Conservation (phyloP, 2,888 invertebrate species). For the Drosophila paucipuncta region DNA sequence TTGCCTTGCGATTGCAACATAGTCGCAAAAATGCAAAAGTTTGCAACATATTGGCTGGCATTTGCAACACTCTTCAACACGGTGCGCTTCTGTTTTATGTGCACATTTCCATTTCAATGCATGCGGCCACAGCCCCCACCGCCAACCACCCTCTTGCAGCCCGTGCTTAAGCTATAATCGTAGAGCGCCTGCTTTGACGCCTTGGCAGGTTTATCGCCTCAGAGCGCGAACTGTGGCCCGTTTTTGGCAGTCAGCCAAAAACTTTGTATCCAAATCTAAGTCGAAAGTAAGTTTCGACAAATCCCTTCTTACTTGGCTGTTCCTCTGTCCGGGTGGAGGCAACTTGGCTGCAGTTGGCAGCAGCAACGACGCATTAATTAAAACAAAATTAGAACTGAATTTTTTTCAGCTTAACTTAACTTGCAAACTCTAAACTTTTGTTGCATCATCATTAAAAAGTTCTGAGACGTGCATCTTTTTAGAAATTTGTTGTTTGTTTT, state of each 20-base stretch:
- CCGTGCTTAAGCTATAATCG: slow-evolving; percentile 3
- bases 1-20: slow-evolving; percentile 26
- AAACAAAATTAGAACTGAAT: slow-evolving; percentile 63
- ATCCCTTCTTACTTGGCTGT: slow-evolving; percentile 43
- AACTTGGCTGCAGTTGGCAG: slow-evolving; percentile 41
- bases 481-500: slow-evolving; percentile 4
- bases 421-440: slow-evolving; percentile 44
- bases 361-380: slow-evolving; percentile 63
- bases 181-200: slow-evolving; percentile 57
- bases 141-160: too few species aligned
- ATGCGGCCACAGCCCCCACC: background rate
- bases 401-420: slow-evolving; percentile 15
- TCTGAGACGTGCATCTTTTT: slow-evolving; percentile 55
- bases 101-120: slow-evolving; percentile 48
- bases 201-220: slow-evolving; percentile 68
- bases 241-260: slow-evolving; percentile 40
- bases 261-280: slow-evolving; percentile 22
- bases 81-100: slow-evolving; percentile 35
- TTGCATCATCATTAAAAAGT: slow-evolving; percentile 75
- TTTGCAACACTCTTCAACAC: slow-evolving; percentile 25
- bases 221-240: slow-evolving; percentile 26
- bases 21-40: slow-evolving; percentile 42
- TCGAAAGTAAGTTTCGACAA: slow-evolving; percentile 42
- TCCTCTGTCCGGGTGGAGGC: background rate
- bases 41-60: slow-evolving; percentile 31